Conservation (phyloP, 2,113 vertebrate species). For the Protomyctophum bolini region DNA sequence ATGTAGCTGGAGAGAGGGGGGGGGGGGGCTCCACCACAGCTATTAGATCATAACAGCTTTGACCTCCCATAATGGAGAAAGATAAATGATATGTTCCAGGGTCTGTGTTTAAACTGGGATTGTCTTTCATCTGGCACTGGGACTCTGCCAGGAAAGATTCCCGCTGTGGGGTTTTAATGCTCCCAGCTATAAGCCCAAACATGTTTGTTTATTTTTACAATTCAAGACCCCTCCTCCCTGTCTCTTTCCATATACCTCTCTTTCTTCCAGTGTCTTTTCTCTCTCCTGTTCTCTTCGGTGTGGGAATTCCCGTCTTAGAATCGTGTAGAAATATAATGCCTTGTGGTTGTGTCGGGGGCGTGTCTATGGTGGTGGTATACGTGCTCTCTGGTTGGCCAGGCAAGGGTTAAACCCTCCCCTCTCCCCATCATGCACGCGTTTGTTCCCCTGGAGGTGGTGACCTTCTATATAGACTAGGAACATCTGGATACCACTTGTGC, state of each 20-base stretch:
- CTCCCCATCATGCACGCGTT: too few relatives aligned
- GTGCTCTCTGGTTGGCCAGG: too few relatives aligned
- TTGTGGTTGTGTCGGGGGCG: too few relatives aligned
- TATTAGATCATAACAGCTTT: constrained; percentile 60
- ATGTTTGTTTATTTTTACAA: constrained; percentile 80
- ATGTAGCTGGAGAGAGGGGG: constrained; percentile 20
- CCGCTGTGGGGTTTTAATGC: constrained; percentile 58
- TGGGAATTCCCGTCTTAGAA: too few relatives aligned
- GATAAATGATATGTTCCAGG: constrained; percentile 71
- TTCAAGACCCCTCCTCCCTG: constrained; percentile 52
- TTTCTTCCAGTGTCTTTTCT: neutral
- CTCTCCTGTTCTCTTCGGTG: too few relatives aligned
- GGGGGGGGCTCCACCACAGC: constrained; percentile 52
- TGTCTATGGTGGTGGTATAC: too few relatives aligned
- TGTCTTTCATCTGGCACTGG: constrained; percentile 73
- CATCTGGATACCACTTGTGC: too few relatives aligned
- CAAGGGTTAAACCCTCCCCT: too few relatives aligned
- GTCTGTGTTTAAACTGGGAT: constrained; percentile 69
- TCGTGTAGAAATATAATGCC: too few relatives aligned
- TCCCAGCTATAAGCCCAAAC: constrained; percentile 69
- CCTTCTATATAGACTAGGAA: too few relatives aligned
- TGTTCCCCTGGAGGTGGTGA: too few relatives aligned
- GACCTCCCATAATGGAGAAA: constrained; percentile 55
- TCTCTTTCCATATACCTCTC: constrained; percentile 18
- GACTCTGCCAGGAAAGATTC: constrained; percentile 65